Evolutionary conservation across 1,140 invertebrate genomes (phyloP).

Genomic region (Theocolax elegans): DNA sequence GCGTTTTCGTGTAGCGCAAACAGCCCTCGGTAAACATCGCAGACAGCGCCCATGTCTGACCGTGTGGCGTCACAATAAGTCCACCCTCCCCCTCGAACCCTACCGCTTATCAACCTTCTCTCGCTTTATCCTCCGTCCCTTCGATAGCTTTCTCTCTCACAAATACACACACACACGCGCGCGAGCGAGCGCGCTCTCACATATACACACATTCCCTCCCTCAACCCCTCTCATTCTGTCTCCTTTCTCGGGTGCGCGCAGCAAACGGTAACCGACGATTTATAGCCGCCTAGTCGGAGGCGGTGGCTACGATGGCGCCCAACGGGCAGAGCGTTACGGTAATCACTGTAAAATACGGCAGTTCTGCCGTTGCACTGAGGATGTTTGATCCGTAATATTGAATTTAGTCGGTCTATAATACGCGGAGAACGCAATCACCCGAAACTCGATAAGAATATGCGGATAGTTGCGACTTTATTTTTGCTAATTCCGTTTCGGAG

Average conservation of each 20-base stretch:
- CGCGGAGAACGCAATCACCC: not conserved
- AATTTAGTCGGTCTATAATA: not conserved
- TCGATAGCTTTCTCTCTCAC: too few species aligned
- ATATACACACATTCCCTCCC: too few species aligned
- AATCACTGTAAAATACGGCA: conserved; percentile 64
- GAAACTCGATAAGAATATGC: conserved; percentile 13
- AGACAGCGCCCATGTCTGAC: too few species aligned
- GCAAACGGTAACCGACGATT: conserved; percentile 59
- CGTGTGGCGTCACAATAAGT: too few species aligned
- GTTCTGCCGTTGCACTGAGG: conserved; percentile 37
- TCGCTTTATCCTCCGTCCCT: conserved; percentile 30
- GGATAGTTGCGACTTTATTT: too few species aligned
- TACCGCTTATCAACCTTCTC: conserved; percentile 18
- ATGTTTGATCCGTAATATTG: conserved; percentile 44
- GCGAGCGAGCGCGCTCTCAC: too few species aligned
- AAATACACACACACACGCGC: too few species aligned
- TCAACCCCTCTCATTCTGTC: too few species aligned
- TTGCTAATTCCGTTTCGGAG: too few species aligned
- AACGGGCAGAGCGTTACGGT: conserved; percentile 55
- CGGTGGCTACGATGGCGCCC: conserved; percentile 50
- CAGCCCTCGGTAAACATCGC: too few species aligned
- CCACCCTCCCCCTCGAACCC: not conserved
- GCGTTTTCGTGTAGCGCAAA: too few species aligned
- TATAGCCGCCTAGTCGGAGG: conserved; percentile 48
- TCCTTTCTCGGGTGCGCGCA: conserved; percentile 25